A percentile compares a stretch with the other conserved stretches of the same genome.
These are phyloP conservation scores for Scopus umbretta DNA, from an alignment of 2,113 vertebrate species.

Conservation along the genomic window DNA sequence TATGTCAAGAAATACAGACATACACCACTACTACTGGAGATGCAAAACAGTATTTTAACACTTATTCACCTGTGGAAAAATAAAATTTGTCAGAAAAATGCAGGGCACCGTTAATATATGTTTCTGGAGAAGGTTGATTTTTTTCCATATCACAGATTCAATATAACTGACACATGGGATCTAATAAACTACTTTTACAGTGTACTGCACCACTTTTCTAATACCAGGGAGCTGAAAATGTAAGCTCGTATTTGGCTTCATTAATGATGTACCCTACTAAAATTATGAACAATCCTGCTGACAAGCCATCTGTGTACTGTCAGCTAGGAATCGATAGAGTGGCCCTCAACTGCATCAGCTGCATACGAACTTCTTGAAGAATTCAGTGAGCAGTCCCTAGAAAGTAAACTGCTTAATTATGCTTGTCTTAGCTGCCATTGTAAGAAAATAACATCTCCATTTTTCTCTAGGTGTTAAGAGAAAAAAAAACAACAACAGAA, in stretches of 20 bases:
- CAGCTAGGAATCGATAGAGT: constrained; percentile 23
- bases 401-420: constrained; percentile 32
- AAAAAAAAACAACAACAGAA: neutral
- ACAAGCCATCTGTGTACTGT: constrained; percentile 66
- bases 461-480: neutral
- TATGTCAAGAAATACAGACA: neutral
- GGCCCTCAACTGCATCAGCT: constrained; percentile 1
- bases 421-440: constrained; percentile 19
- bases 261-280: constrained; percentile 45
- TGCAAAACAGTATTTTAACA: neutral
- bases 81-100: neutral
- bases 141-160: neutral
- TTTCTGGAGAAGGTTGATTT: neutral
- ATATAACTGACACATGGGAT: neutral
- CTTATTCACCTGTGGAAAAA: neutral
- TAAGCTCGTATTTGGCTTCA: neutral
- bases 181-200: constrained; percentile 7
- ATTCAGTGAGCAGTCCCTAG: constrained; percentile 10
- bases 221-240: neutral
- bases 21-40: neutral
- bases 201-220: neutral
- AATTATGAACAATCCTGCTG: constrained; percentile 41
- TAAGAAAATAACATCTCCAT: constrained; percentile 10
- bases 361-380: constrained; percentile 23
- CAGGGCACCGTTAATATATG: neutral